A percentile compares a stretch with the other conserved stretches of the same genome.
These are phyloP conservation scores for Oryzaephilus surinamensis DNA, from an alignment of 1,140 invertebrate species.

Conservation along the genomic window DNA sequence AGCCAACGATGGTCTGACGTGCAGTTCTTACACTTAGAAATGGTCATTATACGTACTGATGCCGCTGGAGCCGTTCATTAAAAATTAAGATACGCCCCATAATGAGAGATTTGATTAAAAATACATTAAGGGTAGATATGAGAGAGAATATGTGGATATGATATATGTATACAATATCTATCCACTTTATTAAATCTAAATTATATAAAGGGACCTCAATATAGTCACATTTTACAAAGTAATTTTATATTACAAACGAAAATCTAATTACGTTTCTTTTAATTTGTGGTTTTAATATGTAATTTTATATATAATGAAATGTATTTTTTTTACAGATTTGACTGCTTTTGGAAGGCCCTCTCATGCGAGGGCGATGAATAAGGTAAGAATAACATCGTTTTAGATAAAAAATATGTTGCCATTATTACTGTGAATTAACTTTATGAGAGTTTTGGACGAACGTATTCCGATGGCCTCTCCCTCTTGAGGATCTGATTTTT, in stretches of 20 bases:
- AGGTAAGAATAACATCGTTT: constrained; percentile 18
- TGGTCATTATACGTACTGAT: no score
- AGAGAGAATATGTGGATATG: no score
- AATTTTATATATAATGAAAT: constrained; percentile 2
- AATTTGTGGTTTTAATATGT: no score
- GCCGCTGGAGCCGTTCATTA: constrained; percentile 30
- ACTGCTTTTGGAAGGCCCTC: constrained; percentile 25
- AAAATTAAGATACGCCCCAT: constrained; percentile 33
- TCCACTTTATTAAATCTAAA: no score
- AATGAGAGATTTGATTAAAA: constrained; percentile 36
- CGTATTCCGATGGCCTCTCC: constrained; percentile 11
- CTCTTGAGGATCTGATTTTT: constrained; percentile 27
- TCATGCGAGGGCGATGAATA: constrained; percentile 27
- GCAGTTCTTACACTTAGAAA: no score
- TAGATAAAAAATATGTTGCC: constrained; percentile 2
- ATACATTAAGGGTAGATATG: constrained; percentile 34
- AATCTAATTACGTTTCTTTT: no score
- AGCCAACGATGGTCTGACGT: no score
- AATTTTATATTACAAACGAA: no score
- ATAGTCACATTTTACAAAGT: no score
- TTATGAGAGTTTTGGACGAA: constrained; percentile 22
- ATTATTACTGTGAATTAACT: constrained; percentile 24
- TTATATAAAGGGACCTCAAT: no score
- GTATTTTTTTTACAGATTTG: constrained; percentile 30
- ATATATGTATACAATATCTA: constrained; percentile 15